These are phyloP conservation scores for Microcebus jonahi DNA, from an alignment of 2,113 vertebrate species.

Conservation along the genomic window DNA sequence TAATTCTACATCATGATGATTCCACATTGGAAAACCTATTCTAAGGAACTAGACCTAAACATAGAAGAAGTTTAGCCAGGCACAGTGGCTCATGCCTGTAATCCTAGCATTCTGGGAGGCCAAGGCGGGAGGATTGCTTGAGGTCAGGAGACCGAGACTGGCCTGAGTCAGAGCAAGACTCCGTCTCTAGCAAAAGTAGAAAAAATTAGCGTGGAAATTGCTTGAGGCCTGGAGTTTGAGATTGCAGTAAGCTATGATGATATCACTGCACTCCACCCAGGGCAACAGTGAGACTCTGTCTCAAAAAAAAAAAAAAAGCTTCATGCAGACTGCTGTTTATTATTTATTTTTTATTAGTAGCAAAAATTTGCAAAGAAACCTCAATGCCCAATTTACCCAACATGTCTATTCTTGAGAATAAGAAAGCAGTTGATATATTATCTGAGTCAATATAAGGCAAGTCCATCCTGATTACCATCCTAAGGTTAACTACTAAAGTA, in stretches of 20 bases:
- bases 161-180: too few relatives aligned
- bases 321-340: not conserved
- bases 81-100: too few relatives aligned
- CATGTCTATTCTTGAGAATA: not conserved
- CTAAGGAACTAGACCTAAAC: not conserved
- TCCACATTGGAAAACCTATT: not conserved
- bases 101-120: too few relatives aligned
- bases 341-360: not conserved
- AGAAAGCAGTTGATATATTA: not conserved
- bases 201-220: too few relatives aligned
- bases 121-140: too few relatives aligned
- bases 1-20: not conserved
- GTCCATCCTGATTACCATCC: not conserved
- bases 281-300: too few relatives aligned
- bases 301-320: not conserved
- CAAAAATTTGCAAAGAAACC: not conserved
- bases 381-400: not conserved
- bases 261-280: too few relatives aligned
- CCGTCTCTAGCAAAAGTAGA: too few relatives aligned
- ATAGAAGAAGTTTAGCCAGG: not conserved
- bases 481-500: not conserved
- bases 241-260: too few relatives aligned
- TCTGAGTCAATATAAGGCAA: not conserved
- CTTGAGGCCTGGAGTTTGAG: too few relatives aligned
- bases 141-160: too few relatives aligned